Evolutionary conservation across 1,140 invertebrate species (phyloP).

Genomic region (Coptotermes formosanus): DNA sequence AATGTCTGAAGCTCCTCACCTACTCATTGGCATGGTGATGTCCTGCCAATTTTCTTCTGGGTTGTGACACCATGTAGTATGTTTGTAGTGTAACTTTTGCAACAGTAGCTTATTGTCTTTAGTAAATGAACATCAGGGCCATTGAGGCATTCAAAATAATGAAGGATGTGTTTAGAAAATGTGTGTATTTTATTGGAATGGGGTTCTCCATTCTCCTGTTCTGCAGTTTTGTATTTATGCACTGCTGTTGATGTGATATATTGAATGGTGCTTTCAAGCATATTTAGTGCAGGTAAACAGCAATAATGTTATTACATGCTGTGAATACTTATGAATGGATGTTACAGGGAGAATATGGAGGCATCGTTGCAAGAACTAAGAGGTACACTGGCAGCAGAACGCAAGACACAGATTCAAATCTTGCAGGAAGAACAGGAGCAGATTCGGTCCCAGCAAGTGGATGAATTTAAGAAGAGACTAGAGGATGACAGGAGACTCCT

Average conservation of each 20-base stretch:
- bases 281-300: background rate
- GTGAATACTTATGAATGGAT: background rate
- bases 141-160: too few relatives aligned
- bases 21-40: too few relatives aligned
- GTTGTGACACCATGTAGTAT: background rate
- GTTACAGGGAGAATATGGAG: conserved; percentile 24
- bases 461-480: conserved; percentile 36
- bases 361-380: conserved; percentile 36
- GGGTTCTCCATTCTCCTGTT: too few relatives aligned
- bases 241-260: too few relatives aligned
- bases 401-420: conserved; percentile 54
- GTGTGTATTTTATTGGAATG: too few relatives aligned
- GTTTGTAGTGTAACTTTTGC: too few relatives aligned
- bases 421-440: conserved; percentile 47
- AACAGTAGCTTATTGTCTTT: too few relatives aligned
- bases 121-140: too few relatives aligned
- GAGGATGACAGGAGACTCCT: conserved; percentile 6
- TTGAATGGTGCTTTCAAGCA: background rate
- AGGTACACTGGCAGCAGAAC: conserved; percentile 49
- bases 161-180: too few relatives aligned
- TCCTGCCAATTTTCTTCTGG: too few relatives aligned
- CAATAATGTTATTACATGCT: background rate
- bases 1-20: too few relatives aligned
- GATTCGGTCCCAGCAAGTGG: conserved; percentile 47
- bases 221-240: too few relatives aligned